Percentiles rank a stretch among this genome's conserved stretches.
Conservation (phyloP, 2,113 vertebrate genomes). For the Lota lota region DNA sequence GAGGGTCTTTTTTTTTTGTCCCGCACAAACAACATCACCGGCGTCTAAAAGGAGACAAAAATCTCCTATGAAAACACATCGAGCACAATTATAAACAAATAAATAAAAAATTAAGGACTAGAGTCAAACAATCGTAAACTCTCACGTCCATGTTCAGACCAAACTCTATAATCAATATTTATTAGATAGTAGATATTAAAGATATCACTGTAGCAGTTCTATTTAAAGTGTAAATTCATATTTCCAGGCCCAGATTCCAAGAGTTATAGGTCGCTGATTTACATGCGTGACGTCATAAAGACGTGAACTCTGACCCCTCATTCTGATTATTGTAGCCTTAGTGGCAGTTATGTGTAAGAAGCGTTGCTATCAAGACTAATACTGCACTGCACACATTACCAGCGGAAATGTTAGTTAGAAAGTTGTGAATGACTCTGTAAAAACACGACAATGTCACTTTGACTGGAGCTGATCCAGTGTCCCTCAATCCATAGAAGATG, state of each 20-base stretch:
- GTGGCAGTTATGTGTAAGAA: constrained; percentile 27
- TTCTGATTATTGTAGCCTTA: constrained; percentile 13
- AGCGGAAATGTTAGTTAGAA: constrained; percentile 36
- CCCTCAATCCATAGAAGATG: constrained; percentile 19
- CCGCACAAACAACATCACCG: too few relatives aligned
- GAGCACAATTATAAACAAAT: too few relatives aligned
- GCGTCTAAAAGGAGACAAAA: too few relatives aligned
- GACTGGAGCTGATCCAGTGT: too few relatives aligned
- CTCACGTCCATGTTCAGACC: too few relatives aligned
- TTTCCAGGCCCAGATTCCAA: constrained; percentile 32
- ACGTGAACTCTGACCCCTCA: constrained; percentile 36
- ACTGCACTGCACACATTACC: constrained; percentile 48
- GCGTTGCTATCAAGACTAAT: constrained; percentile 46
- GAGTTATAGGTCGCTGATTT: background rate
- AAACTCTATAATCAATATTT: constrained; percentile 34
- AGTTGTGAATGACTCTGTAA: constrained; percentile 23
- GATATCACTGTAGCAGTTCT: constrained; percentile 43
- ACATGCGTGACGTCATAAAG: background rate
- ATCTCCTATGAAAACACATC: too few relatives aligned
- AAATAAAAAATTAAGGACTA: too few relatives aligned
- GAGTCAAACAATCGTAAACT: too few relatives aligned
- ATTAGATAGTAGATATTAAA: constrained; percentile 45
- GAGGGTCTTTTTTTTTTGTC: too few relatives aligned
- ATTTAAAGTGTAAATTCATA: constrained; percentile 55
- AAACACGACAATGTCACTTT: background rate